These are phyloP conservation scores for Eueremaeus valkanovi DNA, from an alignment of 2,888 invertebrate species.

Conservation along the genomic window DNA sequence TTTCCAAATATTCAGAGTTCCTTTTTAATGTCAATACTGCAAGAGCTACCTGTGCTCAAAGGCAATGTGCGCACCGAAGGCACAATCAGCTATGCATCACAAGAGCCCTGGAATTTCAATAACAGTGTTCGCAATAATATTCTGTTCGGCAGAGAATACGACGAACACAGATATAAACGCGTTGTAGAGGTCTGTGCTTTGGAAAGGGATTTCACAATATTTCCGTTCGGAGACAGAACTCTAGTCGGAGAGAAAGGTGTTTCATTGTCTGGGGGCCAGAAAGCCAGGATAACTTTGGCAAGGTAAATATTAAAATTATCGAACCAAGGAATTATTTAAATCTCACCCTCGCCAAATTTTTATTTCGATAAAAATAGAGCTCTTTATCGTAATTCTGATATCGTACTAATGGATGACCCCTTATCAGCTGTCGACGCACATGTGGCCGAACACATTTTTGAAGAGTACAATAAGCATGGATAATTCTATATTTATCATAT, in stretches of 20 bases:
- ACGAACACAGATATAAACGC: constrained; percentile 50
- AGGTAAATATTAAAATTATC: constrained; percentile 62
- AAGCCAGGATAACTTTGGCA: constrained; percentile 64
- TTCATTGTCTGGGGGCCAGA: constrained; percentile 91
- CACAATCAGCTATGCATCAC: constrained; percentile 62
- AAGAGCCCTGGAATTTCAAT: constrained; percentile 55
- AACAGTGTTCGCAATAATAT: constrained; percentile 55
- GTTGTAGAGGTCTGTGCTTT: constrained; percentile 53
- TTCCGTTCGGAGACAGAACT: constrained; percentile 67
- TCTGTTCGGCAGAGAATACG: constrained; percentile 52
- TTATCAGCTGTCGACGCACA: constrained; percentile 47
- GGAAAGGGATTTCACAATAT: constrained; percentile 49
- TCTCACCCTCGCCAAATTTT: neutral
- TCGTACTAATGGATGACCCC: constrained; percentile 47
- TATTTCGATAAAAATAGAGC: constrained; percentile 38
- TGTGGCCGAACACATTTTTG: constrained; percentile 47
- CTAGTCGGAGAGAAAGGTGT: constrained; percentile 82
- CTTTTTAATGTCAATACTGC: constrained; percentile 60
- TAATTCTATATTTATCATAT: neutral
- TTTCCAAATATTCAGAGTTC: constrained; percentile 47
- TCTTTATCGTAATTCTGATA: constrained; percentile 46
- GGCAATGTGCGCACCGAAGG: constrained; percentile 64
- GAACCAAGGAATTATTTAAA: constrained; percentile 72
- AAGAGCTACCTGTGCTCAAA: constrained; percentile 64
- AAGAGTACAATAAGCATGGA: constrained; percentile 40